A percentile compares a stretch with the other conserved stretches of the same genome.
These are phyloP conservation scores for Paelopatides confundens DNA, from an alignment of 53 echinoderm and acorn worm genomes.

Conservation along the genomic window DNA sequence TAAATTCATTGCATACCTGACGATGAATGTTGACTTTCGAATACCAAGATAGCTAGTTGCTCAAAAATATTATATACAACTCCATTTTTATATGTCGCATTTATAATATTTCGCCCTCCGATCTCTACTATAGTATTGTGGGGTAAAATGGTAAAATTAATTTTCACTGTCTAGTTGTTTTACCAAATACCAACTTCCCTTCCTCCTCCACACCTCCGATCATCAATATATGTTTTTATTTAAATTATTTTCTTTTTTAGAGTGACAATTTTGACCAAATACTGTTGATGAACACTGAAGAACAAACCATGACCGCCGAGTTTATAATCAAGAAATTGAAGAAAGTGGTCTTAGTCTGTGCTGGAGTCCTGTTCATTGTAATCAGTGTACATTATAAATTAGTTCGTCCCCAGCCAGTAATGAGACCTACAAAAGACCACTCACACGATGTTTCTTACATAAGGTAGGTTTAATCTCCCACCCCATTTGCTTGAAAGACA, in stretches of 20 bases:
- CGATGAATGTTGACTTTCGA: no score
- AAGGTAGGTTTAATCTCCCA: constrained; percentile 6
- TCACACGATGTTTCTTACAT: neutral
- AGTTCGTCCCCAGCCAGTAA: neutral
- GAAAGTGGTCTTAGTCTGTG: neutral
- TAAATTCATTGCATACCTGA: no score
- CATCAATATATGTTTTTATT: no score
- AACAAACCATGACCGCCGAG: neutral
- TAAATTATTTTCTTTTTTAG: neutral
- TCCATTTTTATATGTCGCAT: no score
- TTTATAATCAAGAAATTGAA: constrained; percentile 6
- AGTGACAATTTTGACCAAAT: neutral
- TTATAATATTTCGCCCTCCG: no score
- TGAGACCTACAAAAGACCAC: neutral
- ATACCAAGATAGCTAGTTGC: no score
- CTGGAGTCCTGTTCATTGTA: neutral
- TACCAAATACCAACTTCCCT: neutral
- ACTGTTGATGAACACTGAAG: neutral
- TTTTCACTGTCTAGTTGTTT: no score
- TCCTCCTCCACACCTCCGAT: no score
- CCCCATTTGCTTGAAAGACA: no score
- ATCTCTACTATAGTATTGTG: no score
- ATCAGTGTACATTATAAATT: neutral
- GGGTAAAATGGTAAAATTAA: no score
- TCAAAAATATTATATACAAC: no score